These are phyloP conservation scores for Anser cygnoides DNA, from an alignment of 2,113 vertebrate genomes.

Conservation along the genomic window DNA sequence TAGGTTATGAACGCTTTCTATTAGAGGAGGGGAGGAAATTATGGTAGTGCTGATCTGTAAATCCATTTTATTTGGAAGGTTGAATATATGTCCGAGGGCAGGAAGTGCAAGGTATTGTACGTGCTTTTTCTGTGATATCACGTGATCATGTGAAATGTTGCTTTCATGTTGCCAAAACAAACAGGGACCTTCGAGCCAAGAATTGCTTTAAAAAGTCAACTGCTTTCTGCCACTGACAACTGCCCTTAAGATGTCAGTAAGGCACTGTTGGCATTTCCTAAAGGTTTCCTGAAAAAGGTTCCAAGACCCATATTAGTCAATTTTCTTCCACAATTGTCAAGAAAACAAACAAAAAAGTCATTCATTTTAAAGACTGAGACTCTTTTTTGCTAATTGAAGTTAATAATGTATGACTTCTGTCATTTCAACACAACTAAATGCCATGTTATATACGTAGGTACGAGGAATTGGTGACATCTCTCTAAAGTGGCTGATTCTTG, in stretches of 20 bases:
- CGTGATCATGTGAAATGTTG: neutral
- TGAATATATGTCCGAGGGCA: neutral
- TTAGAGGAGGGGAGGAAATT: neutral
- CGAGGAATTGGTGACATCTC: neutral
- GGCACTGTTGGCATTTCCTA: neutral
- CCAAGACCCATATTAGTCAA: neutral
- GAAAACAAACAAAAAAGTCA: neutral
- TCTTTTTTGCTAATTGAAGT: neutral
- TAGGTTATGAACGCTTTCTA: neutral
- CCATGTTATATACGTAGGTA: neutral
- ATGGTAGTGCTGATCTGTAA: neutral
- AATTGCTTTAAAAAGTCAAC: neutral
- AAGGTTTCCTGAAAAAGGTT: neutral
- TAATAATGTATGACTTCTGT: neutral
- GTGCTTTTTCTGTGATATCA: neutral
- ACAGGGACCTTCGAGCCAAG: neutral
- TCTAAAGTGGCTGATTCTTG: neutral
- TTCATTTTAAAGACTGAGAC: neutral
- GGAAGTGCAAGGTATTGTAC: neutral
- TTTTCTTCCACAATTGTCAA: neutral
- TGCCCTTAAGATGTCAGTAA: neutral
- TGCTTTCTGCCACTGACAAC: neutral
- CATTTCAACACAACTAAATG: neutral
- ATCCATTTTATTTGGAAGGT: neutral
- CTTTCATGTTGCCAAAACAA: constrained; percentile 7